Evolutionary conservation across 2,888 invertebrate genomes (phyloP), one percentile per base, ranked within the genome.

Genomic region (Laspeyria flexula): DNA sequence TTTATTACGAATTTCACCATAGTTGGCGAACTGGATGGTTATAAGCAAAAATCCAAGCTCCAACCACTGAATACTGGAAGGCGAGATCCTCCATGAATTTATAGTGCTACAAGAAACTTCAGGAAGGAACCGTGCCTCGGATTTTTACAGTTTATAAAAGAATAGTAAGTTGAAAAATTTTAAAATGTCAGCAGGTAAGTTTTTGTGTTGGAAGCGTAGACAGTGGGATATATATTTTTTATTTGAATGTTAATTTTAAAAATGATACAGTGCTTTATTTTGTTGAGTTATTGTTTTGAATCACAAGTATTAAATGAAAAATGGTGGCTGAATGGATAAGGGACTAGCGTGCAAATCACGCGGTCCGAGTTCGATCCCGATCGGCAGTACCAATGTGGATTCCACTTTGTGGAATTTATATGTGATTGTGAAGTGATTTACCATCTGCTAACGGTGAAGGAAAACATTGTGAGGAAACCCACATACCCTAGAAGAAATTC

Each of bases 41-140:
- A 65, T 72, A 71, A 71, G 70, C 53, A 68, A 73, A 73, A 79
- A 73, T 76, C 71, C 67, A 23, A 68, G 66, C 49, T 49, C 65
- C 53, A 41, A 47, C 50, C 40, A 52, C 62, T 65, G 72, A 74
- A 71, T 73, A 65, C 69, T 64, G 45, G 43, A 49, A 48, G 39
- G 33, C 37, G 50, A 68, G 46, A 69, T 67, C 62, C 57, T 73
- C 65, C 66, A 67, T 78, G 72, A 82, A 82, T 81, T 82, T 79
- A 79, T 79, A 75, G 73, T 69, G 65, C 65, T 64, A 71, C 71
- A 72, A 76, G 71, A 67, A 79, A 76, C 75, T 73, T 49, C 57
- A 72, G 73, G 75, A 78, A 78, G 75, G 75, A 79, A 79, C 69
- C 65, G 60, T 60, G 65, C 55, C 66, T 60, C 43, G 67, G 67